These are phyloP conservation scores for Leucania comma DNA, from an alignment of 2,888 invertebrate genomes.

Conservation along the genomic window DNA sequence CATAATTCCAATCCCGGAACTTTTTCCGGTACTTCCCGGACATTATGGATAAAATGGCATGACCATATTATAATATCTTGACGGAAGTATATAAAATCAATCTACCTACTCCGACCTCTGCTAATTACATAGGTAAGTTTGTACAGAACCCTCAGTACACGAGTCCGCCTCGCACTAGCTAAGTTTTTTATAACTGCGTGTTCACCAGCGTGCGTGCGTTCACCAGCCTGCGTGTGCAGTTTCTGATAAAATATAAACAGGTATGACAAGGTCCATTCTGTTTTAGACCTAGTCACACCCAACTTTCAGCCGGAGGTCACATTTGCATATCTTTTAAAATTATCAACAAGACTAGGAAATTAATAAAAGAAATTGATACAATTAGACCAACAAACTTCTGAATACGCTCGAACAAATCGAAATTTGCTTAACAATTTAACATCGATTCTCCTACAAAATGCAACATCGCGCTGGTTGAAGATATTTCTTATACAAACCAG, in stretches of 20 bases:
- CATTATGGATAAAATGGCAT: too few species aligned
- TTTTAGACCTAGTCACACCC: slow-evolving; percentile 6
- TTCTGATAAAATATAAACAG: slow-evolving; percentile 27
- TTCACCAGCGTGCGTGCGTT: too few species aligned
- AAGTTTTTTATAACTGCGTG: too few species aligned
- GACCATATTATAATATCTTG: too few species aligned
- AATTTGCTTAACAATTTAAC: slow-evolving; percentile 63
- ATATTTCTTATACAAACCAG: slow-evolving; percentile 74
- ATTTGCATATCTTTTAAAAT: slow-evolving; percentile 22
- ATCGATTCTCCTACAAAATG: slow-evolving; percentile 65
- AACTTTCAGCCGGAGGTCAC: slow-evolving; percentile 7
- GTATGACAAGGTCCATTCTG: slow-evolving; percentile 15
- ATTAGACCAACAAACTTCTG: slow-evolving; percentile 16
- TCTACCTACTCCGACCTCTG: too few species aligned
- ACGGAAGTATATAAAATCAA: too few species aligned
- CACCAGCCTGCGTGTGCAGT: too few species aligned
- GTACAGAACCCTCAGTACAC: too few species aligned
- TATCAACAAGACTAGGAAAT: slow-evolving; percentile 10
- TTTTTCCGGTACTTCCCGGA: too few species aligned
- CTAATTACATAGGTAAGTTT: too few species aligned
- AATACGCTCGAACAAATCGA: slow-evolving; percentile 48
- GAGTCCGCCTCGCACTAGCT: too few species aligned
- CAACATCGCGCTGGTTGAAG: slow-evolving; percentile 59
- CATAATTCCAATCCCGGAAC: too few species aligned
- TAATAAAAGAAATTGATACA: slow-evolving; percentile 25